These are phyloP conservation scores for Athalia circularis DNA, from an alignment of 2,888 invertebrate species.

Conservation along the genomic window DNA sequence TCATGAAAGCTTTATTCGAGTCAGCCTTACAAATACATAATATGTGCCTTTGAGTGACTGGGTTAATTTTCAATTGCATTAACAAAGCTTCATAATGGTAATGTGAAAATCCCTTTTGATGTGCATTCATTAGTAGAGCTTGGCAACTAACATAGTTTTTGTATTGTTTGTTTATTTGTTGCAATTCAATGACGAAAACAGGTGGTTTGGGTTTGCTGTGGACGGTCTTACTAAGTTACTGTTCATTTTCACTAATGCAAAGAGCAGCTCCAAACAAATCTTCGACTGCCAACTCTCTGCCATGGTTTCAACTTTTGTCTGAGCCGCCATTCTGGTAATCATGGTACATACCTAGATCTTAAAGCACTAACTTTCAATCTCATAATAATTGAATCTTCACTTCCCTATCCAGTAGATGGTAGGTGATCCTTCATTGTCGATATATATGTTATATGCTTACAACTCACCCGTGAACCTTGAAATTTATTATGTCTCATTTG, in stretches of 20 bases:
- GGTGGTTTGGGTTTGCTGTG: conserved; percentile 78
- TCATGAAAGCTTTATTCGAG: too few species aligned
- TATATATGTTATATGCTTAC: conserved; percentile 49
- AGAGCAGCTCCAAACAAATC: conserved; percentile 65
- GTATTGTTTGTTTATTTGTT: background rate
- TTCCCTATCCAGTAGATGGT: too few species aligned
- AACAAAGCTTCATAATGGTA: too few species aligned
- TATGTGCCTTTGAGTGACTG: too few species aligned
- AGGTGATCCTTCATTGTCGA: background rate
- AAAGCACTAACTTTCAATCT: background rate
- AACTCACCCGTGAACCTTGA: background rate
- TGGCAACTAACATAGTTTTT: background rate
- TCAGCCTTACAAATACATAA: too few species aligned
- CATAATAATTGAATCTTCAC: background rate
- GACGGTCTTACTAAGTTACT: conserved; percentile 77
- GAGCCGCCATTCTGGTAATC: conserved; percentile 79
- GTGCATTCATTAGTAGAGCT: too few species aligned
- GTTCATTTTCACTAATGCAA: conserved; percentile 71
- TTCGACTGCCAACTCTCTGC: conserved; percentile 73
- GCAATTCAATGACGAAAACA: conserved; percentile 51
- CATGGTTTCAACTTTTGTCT: conserved; percentile 79
- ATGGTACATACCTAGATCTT: conserved; percentile 50
- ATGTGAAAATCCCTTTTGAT: too few species aligned
- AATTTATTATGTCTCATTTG: conserved; percentile 47
- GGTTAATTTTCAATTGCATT: too few species aligned